Conservation (phyloP, 2,888 invertebrate genomes). For the Drosophila imparisetae region DNA sequence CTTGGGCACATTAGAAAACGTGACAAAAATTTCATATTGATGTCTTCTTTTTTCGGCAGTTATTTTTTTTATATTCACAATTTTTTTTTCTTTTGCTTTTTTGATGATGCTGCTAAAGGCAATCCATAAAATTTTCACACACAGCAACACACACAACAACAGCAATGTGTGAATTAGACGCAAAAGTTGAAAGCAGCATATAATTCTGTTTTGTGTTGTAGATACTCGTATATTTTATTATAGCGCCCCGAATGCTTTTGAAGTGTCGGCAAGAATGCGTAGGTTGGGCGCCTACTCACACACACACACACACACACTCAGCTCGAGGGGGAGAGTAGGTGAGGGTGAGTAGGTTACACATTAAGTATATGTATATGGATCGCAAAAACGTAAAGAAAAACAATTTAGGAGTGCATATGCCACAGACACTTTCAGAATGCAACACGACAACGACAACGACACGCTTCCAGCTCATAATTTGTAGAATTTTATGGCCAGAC, state of each 20-base stretch:
- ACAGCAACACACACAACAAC: slow-evolving; percentile 41
- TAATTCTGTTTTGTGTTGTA: slow-evolving; percentile 59
- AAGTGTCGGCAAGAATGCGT: slow-evolving; percentile 60
- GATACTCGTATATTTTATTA: slow-evolving; percentile 59
- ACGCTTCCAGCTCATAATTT: slow-evolving; percentile 71
- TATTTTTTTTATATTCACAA: slow-evolving; percentile 17
- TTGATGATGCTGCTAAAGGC: slow-evolving; percentile 77
- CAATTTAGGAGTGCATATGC: slow-evolving; percentile 67
- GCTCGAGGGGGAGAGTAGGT: not conserved
- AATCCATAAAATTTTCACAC: slow-evolving; percentile 73
- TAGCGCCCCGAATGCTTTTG: slow-evolving; percentile 64
- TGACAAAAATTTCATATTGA: slow-evolving; percentile 79
- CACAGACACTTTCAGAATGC: slow-evolving; percentile 44
- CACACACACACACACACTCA: not conserved
- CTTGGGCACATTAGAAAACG: slow-evolving; percentile 72
- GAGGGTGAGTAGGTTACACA: slow-evolving; percentile 11
- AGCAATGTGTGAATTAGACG: slow-evolving; percentile 75
- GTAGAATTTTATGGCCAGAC: slow-evolving; percentile 53
- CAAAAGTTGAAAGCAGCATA: slow-evolving; percentile 73
- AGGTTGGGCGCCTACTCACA: slow-evolving; percentile 41
- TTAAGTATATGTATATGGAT: slow-evolving; percentile 35
- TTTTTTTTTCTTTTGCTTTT: slow-evolving; percentile 39
- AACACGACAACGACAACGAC: slow-evolving; percentile 35
- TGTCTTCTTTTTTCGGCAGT: slow-evolving; percentile 59
- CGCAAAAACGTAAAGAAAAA: slow-evolving; percentile 32